Conservation (phyloP, 2,888 invertebrate species). For the Onthophagus sagittarius region DNA sequence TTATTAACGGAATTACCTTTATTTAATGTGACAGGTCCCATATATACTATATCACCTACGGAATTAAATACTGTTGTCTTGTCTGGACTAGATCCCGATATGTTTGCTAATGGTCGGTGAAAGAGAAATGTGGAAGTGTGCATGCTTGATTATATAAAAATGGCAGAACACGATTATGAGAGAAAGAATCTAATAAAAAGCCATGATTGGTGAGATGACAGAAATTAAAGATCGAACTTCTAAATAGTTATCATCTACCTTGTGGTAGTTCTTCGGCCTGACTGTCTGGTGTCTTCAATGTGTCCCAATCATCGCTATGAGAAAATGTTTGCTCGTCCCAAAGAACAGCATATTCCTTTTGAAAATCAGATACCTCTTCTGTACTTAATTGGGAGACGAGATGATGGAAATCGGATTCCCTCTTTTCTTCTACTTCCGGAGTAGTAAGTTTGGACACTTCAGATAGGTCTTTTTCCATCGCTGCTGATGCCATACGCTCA, state of each 20-base stretch:
- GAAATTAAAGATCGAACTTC: slow-evolving; percentile 18
- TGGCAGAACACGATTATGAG: not conserved
- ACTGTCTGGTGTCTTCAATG: slow-evolving; percentile 49
- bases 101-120: slow-evolving; percentile 36
- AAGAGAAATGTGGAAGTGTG: slow-evolving; percentile 14
- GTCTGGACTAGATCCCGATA: slow-evolving; percentile 39
- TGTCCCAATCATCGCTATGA: slow-evolving; percentile 46
- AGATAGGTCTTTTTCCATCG: slow-evolving; percentile 42
- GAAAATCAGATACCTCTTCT: slow-evolving; percentile 52
- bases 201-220: slow-evolving; percentile 18
- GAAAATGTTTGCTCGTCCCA: slow-evolving; percentile 51
- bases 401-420: slow-evolving; percentile 48
- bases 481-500: slow-evolving; percentile 53
- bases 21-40: slow-evolving; percentile 50
- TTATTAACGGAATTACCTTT: slow-evolving; percentile 58
- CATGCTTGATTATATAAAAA: slow-evolving; percentile 20
- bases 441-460: slow-evolving; percentile 41
- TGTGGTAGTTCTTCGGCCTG: slow-evolving; percentile 48
- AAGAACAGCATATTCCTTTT: slow-evolving; percentile 48
- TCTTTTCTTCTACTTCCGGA: slow-evolving; percentile 43
- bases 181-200: slow-evolving; percentile 15
- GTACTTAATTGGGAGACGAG: slow-evolving; percentile 52
- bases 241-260: slow-evolving; percentile 48
- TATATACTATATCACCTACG: slow-evolving; percentile 48
- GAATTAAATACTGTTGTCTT: slow-evolving; percentile 23